Evolutionary conservation across 2,113 vertebrate species (phyloP), one percentile per base, ranked within the genome.

Genomic region (Hylia prasina): DNA sequence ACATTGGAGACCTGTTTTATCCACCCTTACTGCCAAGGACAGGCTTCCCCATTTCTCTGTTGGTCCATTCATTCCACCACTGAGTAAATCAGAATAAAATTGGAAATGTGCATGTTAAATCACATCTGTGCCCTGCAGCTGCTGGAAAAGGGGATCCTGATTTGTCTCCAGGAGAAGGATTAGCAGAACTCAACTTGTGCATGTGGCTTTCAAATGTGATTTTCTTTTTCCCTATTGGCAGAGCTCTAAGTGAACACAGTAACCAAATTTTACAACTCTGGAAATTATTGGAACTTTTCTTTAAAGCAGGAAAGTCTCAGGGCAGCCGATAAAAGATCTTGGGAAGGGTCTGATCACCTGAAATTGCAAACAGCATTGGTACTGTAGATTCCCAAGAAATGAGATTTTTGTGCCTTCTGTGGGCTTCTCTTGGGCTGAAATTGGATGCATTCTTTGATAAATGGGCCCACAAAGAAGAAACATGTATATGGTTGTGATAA

Each of bases 391-490:
- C 31, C 20, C 81, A 95, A 97, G 87, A 97, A 98, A 97, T 94
- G 4, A 86, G 84, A 89, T 96, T 95, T 94, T 93, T 82, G 27
- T 93, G 90, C 64, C 84, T 61, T 13, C 87, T 86, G 30, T 82
- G 93, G 96, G 10, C 81, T 95, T 85, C 94, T 92, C 66, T 76
- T 72, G 56, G 87, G 57, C 91, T 50, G 56, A 96, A 97, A 97
- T 93, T 64, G 33, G 95, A 94, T 96, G 91, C 57, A 90, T 97
- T 97, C 87, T 90, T 86, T 83, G 89, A 94, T 84, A 93, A 97
- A 96, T 94, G 78, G 53, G 33, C 23, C 93, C 89, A 78, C 84
- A 96, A 96, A 96, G 90, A 93, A 93, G 79, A 90, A 96, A 90
- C 90, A 94, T 27, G n/a, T 76, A 94, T 69, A 76, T 2, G 22